Evolutionary conservation across 2,888 invertebrate species (phyloP).

Genomic region (Deilephila elpenor): DNA sequence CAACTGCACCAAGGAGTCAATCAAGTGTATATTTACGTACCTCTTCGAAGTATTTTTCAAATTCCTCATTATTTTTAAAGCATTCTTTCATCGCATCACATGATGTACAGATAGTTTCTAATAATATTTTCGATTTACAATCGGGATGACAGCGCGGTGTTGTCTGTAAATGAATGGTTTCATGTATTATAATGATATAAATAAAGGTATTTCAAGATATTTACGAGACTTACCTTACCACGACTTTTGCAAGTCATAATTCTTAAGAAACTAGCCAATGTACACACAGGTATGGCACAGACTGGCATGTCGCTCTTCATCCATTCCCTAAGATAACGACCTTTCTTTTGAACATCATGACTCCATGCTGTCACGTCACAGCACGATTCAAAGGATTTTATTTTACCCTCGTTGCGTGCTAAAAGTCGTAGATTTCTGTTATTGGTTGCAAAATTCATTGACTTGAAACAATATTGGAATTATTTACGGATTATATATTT

Average conservation of each 20-base stretch:
- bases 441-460: conserved; percentile 62
- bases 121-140: conserved; percentile 71
- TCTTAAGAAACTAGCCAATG: conserved; percentile 56
- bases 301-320: conserved; percentile 72
- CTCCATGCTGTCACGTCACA: conserved; percentile 84
- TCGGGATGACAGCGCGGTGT: conserved; percentile 69
- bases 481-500: conserved; percentile 37
- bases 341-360: conserved; percentile 63
- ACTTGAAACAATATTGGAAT: conserved; percentile 44
- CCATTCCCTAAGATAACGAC: conserved; percentile 75
- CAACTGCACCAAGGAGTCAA: too few relatives aligned
- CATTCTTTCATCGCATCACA: conserved; percentile 69
- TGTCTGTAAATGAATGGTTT: conserved; percentile 47
- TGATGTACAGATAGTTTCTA: conserved; percentile 70
- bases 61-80: conserved; percentile 59
- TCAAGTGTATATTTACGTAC: conserved; percentile 51
- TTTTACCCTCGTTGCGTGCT: conserved; percentile 80
- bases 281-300: conserved; percentile 61
- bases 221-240: conserved; percentile 52
- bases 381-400: conserved; percentile 83
- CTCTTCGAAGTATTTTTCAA: conserved; percentile 71
- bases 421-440: conserved; percentile 54
- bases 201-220: too few relatives aligned
- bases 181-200: background rate
- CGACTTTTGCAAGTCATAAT: conserved; percentile 64